These are phyloP conservation scores for Rhyacophila brunnea DNA, from an alignment of 1,140 invertebrate species.

Conservation along the genomic window DNA sequence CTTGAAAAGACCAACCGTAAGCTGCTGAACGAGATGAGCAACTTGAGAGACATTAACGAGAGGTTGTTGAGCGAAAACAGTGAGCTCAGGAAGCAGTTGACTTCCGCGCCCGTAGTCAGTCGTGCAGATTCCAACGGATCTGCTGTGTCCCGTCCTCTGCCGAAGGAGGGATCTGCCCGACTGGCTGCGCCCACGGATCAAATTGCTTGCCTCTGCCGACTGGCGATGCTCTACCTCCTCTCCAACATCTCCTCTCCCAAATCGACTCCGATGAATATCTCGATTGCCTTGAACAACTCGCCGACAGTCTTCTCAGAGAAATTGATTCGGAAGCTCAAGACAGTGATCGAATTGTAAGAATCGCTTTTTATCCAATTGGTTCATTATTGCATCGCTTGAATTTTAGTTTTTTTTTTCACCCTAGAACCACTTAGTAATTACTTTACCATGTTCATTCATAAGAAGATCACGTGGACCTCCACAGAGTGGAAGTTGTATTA, in stretches of 20 bases:
- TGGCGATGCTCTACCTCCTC: constrained; percentile 74
- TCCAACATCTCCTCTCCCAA: constrained; percentile 73
- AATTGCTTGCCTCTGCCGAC: constrained; percentile 57
- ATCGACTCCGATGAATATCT: constrained; percentile 65
- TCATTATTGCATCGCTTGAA: no score
- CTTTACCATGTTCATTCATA: no score
- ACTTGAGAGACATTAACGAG: constrained; percentile 65
- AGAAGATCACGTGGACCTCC: no score
- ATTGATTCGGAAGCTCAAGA: constrained; percentile 72
- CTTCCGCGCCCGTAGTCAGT: constrained; percentile 43
- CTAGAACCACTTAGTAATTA: no score
- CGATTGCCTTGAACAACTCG: constrained; percentile 72
- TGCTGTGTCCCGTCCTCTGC: constrained; percentile 80
- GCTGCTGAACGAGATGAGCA: constrained; percentile 64
- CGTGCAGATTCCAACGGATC: constrained; percentile 64
- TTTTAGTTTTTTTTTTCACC: no score
- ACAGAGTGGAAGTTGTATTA: no score
- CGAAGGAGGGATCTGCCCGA: constrained; percentile 70
- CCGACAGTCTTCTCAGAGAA: constrained; percentile 76
- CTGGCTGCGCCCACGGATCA: constrained; percentile 51
- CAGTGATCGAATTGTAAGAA: constrained; percentile 64
- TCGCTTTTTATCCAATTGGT: no score
- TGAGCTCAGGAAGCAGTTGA: constrained; percentile 56
- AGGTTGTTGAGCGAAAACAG: constrained; percentile 63
- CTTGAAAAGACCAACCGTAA: constrained; percentile 65